Conservation (phyloP, 2,888 invertebrate species). For the Archips xylosteana region DNA sequence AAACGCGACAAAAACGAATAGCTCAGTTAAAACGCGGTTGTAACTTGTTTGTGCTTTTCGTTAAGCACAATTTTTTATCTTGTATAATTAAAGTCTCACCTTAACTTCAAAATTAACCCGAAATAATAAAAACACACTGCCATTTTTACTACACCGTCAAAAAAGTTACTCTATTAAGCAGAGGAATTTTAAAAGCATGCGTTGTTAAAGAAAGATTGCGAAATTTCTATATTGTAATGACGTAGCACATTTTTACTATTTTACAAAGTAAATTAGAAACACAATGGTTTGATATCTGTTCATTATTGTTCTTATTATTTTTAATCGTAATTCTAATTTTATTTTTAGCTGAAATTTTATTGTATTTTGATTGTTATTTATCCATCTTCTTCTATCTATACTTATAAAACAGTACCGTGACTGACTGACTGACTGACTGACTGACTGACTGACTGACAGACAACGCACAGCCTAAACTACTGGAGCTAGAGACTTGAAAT, state of each 20-base stretch:
- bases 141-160: background rate
- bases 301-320: too few species aligned
- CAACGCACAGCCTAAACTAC: too few species aligned
- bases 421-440: too few species aligned
- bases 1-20: background rate
- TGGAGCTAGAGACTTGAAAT: too few species aligned
- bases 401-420: too few species aligned
- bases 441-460: too few species aligned
- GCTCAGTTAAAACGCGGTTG: background rate
- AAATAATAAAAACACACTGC: background rate
- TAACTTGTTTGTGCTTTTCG: background rate
- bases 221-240: background rate
- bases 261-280: background rate
- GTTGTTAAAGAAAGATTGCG: background rate
- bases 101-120: background rate
- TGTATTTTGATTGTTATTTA: too few species aligned
- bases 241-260: background rate
- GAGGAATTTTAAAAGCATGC: background rate
- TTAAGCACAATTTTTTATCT: background rate
- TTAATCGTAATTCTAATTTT: too few species aligned
- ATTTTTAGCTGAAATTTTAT: too few species aligned
- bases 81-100: background rate
- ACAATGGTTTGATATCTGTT: too few species aligned
- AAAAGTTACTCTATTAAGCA: slow-evolving; percentile 7
- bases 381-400: too few species aligned